Evolutionary conservation across 1,140 invertebrate genomes (phyloP).

Genomic region (Mylabris phalerata): DNA sequence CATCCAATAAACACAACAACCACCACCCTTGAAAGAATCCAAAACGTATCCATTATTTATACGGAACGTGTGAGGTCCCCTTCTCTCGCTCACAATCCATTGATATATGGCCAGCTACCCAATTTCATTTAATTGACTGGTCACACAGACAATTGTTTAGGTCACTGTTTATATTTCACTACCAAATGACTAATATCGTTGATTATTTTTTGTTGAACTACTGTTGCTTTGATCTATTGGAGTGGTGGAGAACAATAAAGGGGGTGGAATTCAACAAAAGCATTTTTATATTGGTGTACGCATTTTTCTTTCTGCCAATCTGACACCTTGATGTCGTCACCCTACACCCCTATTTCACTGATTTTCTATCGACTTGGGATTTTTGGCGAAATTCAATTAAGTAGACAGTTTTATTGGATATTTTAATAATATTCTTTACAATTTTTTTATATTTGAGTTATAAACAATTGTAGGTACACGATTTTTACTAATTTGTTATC

Average conservation of each 20-base stretch:
- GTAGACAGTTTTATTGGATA: slow-evolving; percentile 13
- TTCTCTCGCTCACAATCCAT: slow-evolving; percentile 1
- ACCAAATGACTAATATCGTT: no score
- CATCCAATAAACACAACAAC: not conserved
- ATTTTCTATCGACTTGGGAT: no score
- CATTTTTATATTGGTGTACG: no score
- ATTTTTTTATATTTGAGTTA: slow-evolving; percentile 17
- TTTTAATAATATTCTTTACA: slow-evolving; percentile 11
- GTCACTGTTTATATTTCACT: slow-evolving; percentile 19
- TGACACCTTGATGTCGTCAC: no score
- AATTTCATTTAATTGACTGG: slow-evolving; percentile 33
- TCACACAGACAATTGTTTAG: slow-evolving; percentile 20
- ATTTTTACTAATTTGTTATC: slow-evolving; percentile 2
- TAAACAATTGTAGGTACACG: slow-evolving; percentile 18
- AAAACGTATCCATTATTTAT: slow-evolving; percentile 23
- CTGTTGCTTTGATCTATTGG: no score
- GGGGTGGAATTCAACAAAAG: no score
- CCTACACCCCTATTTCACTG: no score
- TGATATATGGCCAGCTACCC: slow-evolving; percentile 28
- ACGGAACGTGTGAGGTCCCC: slow-evolving; percentile 27
- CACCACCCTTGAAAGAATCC: slow-evolving; percentile 6
- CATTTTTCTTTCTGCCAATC: no score
- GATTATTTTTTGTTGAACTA: no score
- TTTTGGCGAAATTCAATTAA: not conserved
- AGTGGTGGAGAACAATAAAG: no score